Evolutionary conservation across 2,113 vertebrate species (phyloP).

Genomic region (Oxyura jamaicensis): DNA sequence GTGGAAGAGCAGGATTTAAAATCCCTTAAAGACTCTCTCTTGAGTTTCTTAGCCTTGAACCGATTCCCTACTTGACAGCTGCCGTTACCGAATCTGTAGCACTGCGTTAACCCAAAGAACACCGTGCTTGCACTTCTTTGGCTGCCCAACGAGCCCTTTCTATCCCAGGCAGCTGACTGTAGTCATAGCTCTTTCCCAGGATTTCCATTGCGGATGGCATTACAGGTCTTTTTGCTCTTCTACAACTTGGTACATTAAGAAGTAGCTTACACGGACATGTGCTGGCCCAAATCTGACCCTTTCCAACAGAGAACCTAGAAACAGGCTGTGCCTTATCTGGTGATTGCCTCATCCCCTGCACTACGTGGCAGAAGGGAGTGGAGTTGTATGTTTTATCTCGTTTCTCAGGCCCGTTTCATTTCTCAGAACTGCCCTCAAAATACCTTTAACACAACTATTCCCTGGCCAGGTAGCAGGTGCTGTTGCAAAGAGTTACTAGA

Average conservation of each 20-base stretch:
- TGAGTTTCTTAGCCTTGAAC: neutral
- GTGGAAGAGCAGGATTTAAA: neutral
- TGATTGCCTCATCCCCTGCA: neutral
- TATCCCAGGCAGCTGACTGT: neutral
- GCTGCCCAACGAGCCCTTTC: neutral
- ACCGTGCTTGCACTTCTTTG: neutral
- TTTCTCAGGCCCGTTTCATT: neutral
- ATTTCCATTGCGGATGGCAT: neutral
- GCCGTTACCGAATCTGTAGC: neutral
- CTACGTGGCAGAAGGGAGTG: neutral
- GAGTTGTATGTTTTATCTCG: accelerated
- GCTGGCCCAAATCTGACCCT: neutral
- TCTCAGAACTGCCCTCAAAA: neutral
- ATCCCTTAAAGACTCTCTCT: neutral
- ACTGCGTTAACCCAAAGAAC: neutral
- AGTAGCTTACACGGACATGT: neutral
- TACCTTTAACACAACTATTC: neutral
- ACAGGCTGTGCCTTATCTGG: neutral
- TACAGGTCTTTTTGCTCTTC: neutral
- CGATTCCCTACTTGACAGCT: neutral
- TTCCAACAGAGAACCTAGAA: neutral
- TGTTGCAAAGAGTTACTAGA: neutral
- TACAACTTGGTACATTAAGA: neutral
- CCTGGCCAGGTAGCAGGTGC: neutral
- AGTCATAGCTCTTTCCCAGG: neutral